A percentile compares a stretch with the other conserved stretches of the same genome.
These are phyloP conservation scores for Microcebus murinus DNA, from an alignment of 2,113 vertebrate species.

Conservation along the genomic window DNA sequence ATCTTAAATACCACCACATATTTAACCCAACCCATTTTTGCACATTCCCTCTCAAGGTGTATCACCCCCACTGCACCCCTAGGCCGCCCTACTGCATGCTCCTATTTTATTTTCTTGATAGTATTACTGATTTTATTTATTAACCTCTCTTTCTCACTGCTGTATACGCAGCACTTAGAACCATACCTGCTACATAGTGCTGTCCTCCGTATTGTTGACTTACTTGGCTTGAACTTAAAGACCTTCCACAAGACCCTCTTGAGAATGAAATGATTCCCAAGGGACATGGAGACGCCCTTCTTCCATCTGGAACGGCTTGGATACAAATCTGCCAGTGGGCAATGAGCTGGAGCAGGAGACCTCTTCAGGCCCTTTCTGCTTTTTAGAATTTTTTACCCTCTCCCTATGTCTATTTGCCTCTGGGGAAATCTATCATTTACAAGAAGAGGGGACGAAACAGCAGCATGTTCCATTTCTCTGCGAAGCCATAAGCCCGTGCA, in stretches of 20 bases:
- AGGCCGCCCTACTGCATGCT: not conserved
- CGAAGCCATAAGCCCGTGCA: not conserved
- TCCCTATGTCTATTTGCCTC: not conserved
- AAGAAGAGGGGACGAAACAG: conserved; percentile 13
- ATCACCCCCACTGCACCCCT: not conserved
- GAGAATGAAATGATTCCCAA: conserved; percentile 20
- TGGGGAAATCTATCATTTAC: conserved; percentile 36
- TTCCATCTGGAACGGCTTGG: not conserved
- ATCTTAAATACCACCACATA: not conserved
- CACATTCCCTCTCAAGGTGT: not conserved
- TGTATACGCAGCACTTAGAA: not conserved
- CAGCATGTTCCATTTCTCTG: not conserved
- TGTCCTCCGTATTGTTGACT: not conserved
- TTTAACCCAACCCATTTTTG: not conserved
- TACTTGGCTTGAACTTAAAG: conserved; percentile 40
- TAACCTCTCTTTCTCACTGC: not conserved
- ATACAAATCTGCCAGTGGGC: not conserved
- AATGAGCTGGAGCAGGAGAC: not conserved
- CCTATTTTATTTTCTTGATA: not conserved
- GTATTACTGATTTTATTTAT: not conserved
- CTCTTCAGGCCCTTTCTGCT: not conserved
- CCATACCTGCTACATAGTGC: not conserved
- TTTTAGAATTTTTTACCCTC: conserved; percentile 5
- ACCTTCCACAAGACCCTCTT: conserved; percentile 10
- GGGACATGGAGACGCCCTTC: not conserved